Percentiles rank a stretch among this genome's conserved stretches.
These are phyloP conservation scores for Goniozus legneri DNA, from an alignment of 1,140 invertebrate genomes.

Conservation along the genomic window DNA sequence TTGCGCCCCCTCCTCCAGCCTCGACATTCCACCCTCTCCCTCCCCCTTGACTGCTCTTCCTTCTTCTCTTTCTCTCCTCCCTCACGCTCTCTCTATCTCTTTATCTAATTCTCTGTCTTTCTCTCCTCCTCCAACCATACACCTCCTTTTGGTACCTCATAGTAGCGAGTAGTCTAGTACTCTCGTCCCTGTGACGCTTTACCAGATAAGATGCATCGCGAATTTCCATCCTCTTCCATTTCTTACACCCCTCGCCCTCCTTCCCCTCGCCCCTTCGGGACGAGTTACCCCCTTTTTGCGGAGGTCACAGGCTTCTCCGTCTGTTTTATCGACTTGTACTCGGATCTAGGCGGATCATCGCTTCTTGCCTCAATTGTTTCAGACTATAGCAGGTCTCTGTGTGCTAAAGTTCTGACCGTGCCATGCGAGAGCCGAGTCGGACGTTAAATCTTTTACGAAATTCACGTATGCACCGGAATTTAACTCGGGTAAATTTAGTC, in stretches of 20 bases:
- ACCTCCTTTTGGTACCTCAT: conserved; percentile 14
- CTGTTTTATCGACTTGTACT: conserved; percentile 10
- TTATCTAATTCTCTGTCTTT: conserved; percentile 6
- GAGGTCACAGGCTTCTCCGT: conserved; percentile 11
- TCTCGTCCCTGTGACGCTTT: too few species aligned
- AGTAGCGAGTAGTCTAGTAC: conserved; percentile 18
- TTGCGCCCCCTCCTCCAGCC: conserved; percentile 18
- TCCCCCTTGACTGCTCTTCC: conserved; percentile 4
- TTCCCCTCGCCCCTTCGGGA: neutral
- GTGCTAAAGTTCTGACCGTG: too few species aligned
- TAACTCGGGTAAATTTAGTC: too few species aligned
- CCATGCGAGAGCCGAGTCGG: too few species aligned
- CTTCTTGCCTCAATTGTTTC: neutral
- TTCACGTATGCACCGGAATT: too few species aligned
- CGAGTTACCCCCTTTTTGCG: conserved; percentile 11
- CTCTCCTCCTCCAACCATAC: conserved; percentile 5
- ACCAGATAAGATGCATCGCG: conserved; percentile 25
- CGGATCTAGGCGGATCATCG: conserved; percentile 3
- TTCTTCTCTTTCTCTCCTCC: conserved; percentile 8
- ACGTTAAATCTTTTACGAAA: too few species aligned
- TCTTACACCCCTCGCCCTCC: too few species aligned
- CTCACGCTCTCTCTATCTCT: conserved; percentile 7
- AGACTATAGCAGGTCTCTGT: too few species aligned
- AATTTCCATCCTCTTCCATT: conserved; percentile 1
- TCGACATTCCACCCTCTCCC: conserved; percentile 7